Percentiles rank a stretch among this genome's conserved stretches.
Conservation (phyloP, 1,140 invertebrate genomes). For the Nebria ingens region DNA sequence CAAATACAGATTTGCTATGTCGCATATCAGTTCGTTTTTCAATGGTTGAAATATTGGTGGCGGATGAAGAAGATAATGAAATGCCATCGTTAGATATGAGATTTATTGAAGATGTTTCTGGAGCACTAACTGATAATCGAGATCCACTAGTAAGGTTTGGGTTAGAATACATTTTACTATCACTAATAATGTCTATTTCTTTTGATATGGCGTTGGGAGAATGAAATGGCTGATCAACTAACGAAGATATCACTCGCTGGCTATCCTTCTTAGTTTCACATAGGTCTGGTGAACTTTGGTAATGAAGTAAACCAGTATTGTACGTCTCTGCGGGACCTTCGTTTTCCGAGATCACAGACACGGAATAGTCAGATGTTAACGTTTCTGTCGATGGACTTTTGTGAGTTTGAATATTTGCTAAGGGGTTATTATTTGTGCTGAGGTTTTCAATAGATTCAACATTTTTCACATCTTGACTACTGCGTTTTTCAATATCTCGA, state of each 20-base stretch:
- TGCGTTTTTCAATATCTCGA: constrained; percentile 5
- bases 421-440: neutral
- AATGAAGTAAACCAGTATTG: constrained; percentile 32
- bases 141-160: constrained; percentile 13
- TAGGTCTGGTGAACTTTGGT: constrained; percentile 27
- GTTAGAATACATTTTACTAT: constrained; percentile 13
- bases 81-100: constrained; percentile 23
- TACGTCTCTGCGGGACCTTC: constrained; percentile 28
- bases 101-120: constrained; percentile 41
- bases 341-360: constrained; percentile 21
- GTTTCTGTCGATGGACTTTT: constrained; percentile 15
- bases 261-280: constrained; percentile 17
- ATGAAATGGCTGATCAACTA: constrained; percentile 11
- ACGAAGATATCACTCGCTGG: too few relatives aligned
- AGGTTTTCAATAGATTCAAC: neutral
- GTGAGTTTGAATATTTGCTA: neutral
- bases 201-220: constrained; percentile 29
- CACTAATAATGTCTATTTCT: constrained; percentile 24
- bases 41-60: constrained; percentile 31
- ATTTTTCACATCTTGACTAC: neutral
- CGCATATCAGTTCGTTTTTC: constrained; percentile 25
- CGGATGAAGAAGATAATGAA: constrained; percentile 29
- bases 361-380: constrained; percentile 13
- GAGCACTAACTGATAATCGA: constrained; percentile 50
- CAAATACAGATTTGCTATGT: constrained; percentile 23